Base-by-base conservation (phyloP, 2,888 invertebrate species). In the Epinotia bilunana region DNA sequence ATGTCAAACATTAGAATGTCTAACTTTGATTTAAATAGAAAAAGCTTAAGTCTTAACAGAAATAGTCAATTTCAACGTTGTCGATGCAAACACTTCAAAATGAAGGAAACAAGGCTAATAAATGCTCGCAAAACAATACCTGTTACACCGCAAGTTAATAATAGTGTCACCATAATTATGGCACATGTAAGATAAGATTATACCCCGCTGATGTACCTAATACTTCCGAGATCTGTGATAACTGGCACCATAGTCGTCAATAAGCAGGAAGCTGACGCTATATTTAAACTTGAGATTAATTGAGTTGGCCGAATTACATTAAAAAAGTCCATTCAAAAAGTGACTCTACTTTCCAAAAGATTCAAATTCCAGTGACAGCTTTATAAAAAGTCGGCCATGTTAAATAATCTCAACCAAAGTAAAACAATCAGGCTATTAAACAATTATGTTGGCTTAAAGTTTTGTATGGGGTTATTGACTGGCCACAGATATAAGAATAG, bases 181-280 rank as follows among this genome's bases (percentile, higher is more conserved):
- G 57, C 49, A 49, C 49, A 74, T 39, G 69, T 63, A 58, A 70
- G 69, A 74, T 74, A 63, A 63, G 69, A 74, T 74, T 69, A 64
- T 62, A 68, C 4, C 18, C 3, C 3, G 53, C 20, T 39, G 53
- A 28, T 63, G 43, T 9, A 73, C 55, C 43, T 55, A 69, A 57
- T 63, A 46, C 74, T 74, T 74, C 74, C 74, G 69, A 64, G 74
- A 70, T 74, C 12, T 53, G 33, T n/a, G 69, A 64, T 69, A 69
- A 53, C 20, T 23, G 13, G 28, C 23, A 33, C 3, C 49, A 49
- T 73, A 73, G 67, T 67, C 58, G 6, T 43, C 46, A 60, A 65
- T 62, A 72, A 20, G 39, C 33, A 65, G 33, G 46, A 67, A 60
- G 46, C 33, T 67, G 12, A 11, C 5, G 9, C 20, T 62, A 43